phyloP scores from a whole-genome alignment of 2,113 vertebrate genomes.

The Cromileptes altivelis region DNA sequence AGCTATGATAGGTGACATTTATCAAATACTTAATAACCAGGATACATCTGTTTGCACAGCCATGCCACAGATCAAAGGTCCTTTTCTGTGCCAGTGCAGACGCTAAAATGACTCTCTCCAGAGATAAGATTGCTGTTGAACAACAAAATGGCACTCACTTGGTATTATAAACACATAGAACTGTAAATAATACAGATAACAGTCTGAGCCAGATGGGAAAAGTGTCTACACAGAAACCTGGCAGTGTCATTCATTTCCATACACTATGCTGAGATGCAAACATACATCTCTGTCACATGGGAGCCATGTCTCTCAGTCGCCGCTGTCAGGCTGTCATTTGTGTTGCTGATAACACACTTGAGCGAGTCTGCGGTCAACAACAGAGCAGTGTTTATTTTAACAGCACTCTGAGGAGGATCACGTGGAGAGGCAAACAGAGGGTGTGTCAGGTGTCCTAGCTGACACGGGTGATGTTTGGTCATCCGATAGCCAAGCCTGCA shows the following conservation, averaged over 20 bases:
- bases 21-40: slow-evolving; percentile 75
- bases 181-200: slow-evolving; percentile 34
- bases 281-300: slow-evolving; percentile 49
- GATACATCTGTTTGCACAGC: slow-evolving; percentile 82
- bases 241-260: slow-evolving; percentile 58
- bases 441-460: slow-evolving; percentile 52
- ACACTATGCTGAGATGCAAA: slow-evolving; percentile 35
- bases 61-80: slow-evolving; percentile 68
- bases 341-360: slow-evolving; percentile 55
- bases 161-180: slow-evolving; percentile 31
- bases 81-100: slow-evolving; percentile 38
- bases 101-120: slow-evolving; percentile 24
- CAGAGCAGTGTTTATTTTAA: slow-evolving; percentile 49
- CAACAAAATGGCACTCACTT: slow-evolving; percentile 37
- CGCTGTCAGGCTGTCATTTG: slow-evolving; percentile 51
- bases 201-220: slow-evolving; percentile 16
- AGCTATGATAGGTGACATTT: slow-evolving; percentile 62
- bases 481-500: slow-evolving; percentile 68
- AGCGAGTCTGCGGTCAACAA: slow-evolving; percentile 43
- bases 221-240: slow-evolving; percentile 29
- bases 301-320: slow-evolving; percentile 36
- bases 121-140: slow-evolving; percentile 21
- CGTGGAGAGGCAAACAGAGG: slow-evolving; percentile 31
- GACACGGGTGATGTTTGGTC: slow-evolving; percentile 57
- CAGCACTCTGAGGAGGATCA: slow-evolving; percentile 37